Evolutionary conservation across 2,797 vertebrate species (phyloP), one percentile per base, ranked within the genome.

Genomic region (Cercopithecus diana): DNA sequence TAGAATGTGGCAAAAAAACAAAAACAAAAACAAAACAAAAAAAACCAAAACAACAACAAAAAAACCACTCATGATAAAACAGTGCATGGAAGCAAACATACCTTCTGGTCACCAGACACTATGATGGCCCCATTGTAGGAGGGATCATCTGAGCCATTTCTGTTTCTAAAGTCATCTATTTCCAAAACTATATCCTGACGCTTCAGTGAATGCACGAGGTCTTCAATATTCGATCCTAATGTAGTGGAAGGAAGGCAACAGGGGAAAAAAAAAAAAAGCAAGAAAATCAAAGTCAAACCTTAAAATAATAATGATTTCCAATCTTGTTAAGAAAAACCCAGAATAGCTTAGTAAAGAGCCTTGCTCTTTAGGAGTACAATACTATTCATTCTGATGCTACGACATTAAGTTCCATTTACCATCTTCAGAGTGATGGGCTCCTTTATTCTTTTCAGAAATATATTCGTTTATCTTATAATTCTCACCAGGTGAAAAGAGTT

Each of bases 71-170:
- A 41, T 4, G 22, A 57, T 52, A 73, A 50, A 90, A 84, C 3
- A 45, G 30, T 17, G 52, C 70, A 6, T 0, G 57, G 33, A 64
- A 8, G 43, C 75, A 72, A 83, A 83, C 45, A 52, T 76, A 76
- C 95, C 84, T 55, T 48, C 57, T 5, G 24, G 45, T 75, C 20
- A 2, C 95, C 98, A 0, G 99, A 99, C 6, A 99, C 98, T 50
- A 98, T 98, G 96, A 99, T 99, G 75, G 99, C 99, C 5, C 99
- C 99, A 0, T 99, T 99, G 98, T 99, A 99, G 0, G 99, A 99
- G 2, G 99, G 99, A 0, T 98, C 98, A 0, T 99, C 96, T 48
- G 99, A 99, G 98, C 99, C 99, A 82, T 99, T 99, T 1, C 85
- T 85, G 11, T 98, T 98, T 2, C 88, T 48, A 22, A 88, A 92